These are phyloP conservation scores for Balearica regulorum DNA, from an alignment of 2,797 vertebrate species.

Conservation along the genomic window DNA sequence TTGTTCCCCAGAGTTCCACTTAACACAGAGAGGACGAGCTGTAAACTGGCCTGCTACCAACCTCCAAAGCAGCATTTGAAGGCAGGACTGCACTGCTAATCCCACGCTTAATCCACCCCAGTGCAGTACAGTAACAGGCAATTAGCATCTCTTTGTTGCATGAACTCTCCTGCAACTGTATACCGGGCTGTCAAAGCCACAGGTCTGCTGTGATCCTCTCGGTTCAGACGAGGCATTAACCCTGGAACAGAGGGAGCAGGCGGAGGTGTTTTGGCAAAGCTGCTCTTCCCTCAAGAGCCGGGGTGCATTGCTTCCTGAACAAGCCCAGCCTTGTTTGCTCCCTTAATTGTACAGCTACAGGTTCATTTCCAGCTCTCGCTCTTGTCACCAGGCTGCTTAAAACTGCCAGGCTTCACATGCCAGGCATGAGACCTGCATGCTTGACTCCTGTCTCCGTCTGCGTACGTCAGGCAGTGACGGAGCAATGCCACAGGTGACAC, in stretches of 20 bases:
- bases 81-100: not conserved
- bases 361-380: not conserved
- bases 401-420: not conserved
- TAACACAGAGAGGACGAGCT: fast-evolving
- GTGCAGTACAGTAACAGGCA: not conserved
- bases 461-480: not conserved
- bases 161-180: not conserved
- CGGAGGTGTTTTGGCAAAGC: not conserved
- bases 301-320: not conserved
- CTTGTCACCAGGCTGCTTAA: not conserved
- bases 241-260: not conserved
- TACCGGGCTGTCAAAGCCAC: not conserved
- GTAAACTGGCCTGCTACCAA: not conserved
- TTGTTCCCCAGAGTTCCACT: not conserved
- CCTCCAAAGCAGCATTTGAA: not conserved
- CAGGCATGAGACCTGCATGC: not conserved
- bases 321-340: not conserved
- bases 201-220: not conserved
- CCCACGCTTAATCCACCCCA: not conserved
- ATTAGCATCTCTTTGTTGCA: not conserved
- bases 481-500: not conserved
- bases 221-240: not conserved
- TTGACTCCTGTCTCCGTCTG: not conserved
- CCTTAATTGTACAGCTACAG: not conserved
- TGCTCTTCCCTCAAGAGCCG: not conserved